Conservation (phyloP, 2,113 vertebrate species). For the Syngnathus typhle region DNA sequence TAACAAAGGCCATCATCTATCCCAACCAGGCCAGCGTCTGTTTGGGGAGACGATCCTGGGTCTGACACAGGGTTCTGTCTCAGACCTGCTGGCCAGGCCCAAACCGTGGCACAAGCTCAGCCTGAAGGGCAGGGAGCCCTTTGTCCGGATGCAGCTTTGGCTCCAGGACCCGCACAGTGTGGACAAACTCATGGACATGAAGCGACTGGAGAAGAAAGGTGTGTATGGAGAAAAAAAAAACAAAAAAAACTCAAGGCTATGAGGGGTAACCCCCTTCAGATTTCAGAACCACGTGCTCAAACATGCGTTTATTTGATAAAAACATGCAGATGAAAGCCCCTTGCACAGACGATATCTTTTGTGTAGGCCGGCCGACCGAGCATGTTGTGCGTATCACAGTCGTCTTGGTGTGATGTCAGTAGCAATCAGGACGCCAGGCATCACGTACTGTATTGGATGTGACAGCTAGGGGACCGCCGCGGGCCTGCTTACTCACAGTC, state of each 20-base stretch:
- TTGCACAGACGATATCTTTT: constrained; percentile 57
- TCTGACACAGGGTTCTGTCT: constrained; percentile 96
- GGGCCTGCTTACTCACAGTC: constrained; percentile 68
- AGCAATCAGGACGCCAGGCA: constrained; percentile 63
- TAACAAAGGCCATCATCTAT: constrained; percentile 12
- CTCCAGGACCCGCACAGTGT: constrained; percentile 93
- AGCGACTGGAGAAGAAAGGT: constrained; percentile 96
- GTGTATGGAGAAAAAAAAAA: constrained; percentile 21
- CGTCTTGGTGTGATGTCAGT: constrained; percentile 65
- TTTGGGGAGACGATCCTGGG: constrained; percentile 97
- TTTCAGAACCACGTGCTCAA: constrained; percentile 2
- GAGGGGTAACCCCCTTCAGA: not conserved
- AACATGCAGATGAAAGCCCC: constrained; percentile 14
- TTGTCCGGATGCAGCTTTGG: constrained; percentile 78
- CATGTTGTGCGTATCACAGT: constrained; percentile 70
- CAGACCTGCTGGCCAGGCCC: constrained; percentile 92
- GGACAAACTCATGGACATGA: constrained; percentile 96
- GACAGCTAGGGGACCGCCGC: constrained; percentile 64
- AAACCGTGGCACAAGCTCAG: constrained; percentile 99
- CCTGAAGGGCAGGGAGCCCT: constrained; percentile 78
- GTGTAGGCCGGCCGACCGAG: constrained; percentile 61
- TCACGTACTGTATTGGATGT: constrained; percentile 64
- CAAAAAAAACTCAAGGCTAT: not conserved
- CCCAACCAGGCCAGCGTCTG: constrained; percentile 84
- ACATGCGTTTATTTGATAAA: constrained; percentile 29